Conservation (phyloP, 2,113 vertebrate species). For the Phasianus colchicus region DNA sequence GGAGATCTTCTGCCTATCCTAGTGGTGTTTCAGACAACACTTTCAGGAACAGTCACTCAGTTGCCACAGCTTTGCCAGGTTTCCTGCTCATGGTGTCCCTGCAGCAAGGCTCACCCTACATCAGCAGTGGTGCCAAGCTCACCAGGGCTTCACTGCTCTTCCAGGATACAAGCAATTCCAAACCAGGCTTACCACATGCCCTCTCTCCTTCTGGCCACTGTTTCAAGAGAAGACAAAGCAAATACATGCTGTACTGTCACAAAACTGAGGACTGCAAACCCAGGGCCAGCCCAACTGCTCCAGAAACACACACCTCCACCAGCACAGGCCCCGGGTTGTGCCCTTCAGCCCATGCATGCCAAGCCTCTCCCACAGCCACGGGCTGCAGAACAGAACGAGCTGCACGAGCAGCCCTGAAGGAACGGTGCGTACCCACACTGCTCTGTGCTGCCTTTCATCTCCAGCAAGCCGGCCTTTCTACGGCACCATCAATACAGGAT, state of each 20-base stretch:
- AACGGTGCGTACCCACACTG: neutral
- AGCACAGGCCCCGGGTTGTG: accelerated
- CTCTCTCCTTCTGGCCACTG: neutral
- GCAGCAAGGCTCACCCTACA: neutral
- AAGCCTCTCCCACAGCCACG: neutral
- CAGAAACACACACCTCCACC: neutral
- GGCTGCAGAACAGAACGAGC: neutral
- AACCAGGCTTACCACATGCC: neutral
- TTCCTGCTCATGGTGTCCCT: neutral
- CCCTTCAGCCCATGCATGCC: neutral
- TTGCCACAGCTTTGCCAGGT: neutral
- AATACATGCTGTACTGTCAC: neutral
- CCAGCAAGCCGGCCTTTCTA: neutral
- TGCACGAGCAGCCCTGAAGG: neutral
- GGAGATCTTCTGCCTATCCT: neutral
- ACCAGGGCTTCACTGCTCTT: neutral
- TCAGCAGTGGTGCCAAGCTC: neutral
- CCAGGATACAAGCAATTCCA: neutral
- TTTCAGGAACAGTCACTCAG: neutral
- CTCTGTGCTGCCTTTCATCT: constrained; percentile 42
- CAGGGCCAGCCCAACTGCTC: neutral
- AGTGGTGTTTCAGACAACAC: neutral
- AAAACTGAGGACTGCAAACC: neutral
- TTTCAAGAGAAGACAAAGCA: neutral
- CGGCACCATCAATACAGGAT: constrained; percentile 56